These are phyloP conservation scores for Mugil cephalus DNA, from an alignment of 2,113 vertebrate genomes.

Conservation along the genomic window DNA sequence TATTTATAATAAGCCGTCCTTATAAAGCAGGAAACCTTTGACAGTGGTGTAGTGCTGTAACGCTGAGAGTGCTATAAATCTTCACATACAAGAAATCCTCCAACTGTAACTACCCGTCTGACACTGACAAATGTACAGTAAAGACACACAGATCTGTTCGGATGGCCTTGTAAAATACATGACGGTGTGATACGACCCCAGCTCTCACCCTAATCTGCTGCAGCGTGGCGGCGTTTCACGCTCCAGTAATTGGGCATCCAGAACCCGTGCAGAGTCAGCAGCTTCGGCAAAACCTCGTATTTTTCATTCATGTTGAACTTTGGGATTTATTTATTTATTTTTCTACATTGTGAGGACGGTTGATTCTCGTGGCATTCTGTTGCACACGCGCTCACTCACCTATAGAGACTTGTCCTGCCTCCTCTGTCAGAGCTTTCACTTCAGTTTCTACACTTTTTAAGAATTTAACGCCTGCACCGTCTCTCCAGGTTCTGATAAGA, in stretches of 20 bases:
- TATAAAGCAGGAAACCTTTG: too few relatives aligned
- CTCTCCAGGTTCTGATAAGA: not conserved
- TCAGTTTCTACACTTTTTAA: not conserved
- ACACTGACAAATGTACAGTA: slow-evolving; percentile 58
- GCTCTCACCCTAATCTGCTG: slow-evolving; percentile 45
- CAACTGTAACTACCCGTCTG: slow-evolving; percentile 23
- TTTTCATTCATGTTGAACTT: slow-evolving; percentile 6
- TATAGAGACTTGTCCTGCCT: not conserved
- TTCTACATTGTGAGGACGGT: not conserved
- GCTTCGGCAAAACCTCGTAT: slow-evolving; percentile 10
- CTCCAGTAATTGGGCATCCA: slow-evolving; percentile 24
- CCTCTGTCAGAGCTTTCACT: not conserved
- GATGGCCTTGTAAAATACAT: slow-evolving; percentile 10
- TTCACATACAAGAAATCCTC: not conserved
- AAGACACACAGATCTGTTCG: not conserved
- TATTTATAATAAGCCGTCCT: too few relatives aligned
- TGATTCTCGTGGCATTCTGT: not conserved
- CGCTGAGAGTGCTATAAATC: slow-evolving; percentile 9
- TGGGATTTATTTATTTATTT: not conserved
- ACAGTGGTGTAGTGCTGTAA: too few relatives aligned
- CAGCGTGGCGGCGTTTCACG: slow-evolving; percentile 32
- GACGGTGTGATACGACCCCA: slow-evolving; percentile 45
- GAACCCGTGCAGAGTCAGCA: slow-evolving; percentile 53
- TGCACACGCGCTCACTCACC: not conserved
- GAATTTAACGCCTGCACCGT: slow-evolving; percentile 3